Conservation (phyloP, 2,888 invertebrate genomes). For the Petrolisthes cinctipes region DNA sequence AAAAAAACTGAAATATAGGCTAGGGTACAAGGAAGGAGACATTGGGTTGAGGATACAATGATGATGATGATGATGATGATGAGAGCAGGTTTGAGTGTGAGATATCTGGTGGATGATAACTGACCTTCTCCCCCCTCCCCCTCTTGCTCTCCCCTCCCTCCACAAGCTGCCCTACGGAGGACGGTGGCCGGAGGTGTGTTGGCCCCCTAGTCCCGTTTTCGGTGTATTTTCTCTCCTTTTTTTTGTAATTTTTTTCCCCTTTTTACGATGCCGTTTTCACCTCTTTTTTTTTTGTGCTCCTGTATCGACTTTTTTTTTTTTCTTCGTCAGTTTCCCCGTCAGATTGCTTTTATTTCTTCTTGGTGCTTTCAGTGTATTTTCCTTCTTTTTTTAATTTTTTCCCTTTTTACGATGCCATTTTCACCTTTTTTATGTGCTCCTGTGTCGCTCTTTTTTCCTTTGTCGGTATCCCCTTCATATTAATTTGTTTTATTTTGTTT, state of each 20-base stretch:
- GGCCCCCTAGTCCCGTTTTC: slow-evolving; percentile 30
- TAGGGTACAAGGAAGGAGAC: no score
- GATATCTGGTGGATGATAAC: slow-evolving; percentile 14
- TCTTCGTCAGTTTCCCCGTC: neutral
- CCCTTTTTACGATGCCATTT: neutral
- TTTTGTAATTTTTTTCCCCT: neutral
- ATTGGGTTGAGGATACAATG: no score
- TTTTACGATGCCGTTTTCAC: neutral
- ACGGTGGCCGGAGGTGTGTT: slow-evolving; percentile 65
- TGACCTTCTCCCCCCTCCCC: slow-evolving; percentile 27
- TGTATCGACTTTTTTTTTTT: neutral
- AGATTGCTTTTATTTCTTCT: no score
- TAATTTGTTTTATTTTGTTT: no score
- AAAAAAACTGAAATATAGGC: no score
- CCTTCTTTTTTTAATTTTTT: neutral
- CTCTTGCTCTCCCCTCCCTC: slow-evolving; percentile 1
- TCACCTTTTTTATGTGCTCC: neutral
- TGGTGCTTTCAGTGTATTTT: neutral
- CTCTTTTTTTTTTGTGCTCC: neutral
- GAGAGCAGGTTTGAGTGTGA: neutral
- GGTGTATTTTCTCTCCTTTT: neutral
- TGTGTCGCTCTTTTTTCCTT: neutral
- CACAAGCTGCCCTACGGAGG: slow-evolving; percentile 64
- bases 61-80: neutral
- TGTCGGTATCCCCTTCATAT: neutral